Base-by-base conservation (phyloP, 2,888 invertebrate species). In the Buathra laborator region DNA sequence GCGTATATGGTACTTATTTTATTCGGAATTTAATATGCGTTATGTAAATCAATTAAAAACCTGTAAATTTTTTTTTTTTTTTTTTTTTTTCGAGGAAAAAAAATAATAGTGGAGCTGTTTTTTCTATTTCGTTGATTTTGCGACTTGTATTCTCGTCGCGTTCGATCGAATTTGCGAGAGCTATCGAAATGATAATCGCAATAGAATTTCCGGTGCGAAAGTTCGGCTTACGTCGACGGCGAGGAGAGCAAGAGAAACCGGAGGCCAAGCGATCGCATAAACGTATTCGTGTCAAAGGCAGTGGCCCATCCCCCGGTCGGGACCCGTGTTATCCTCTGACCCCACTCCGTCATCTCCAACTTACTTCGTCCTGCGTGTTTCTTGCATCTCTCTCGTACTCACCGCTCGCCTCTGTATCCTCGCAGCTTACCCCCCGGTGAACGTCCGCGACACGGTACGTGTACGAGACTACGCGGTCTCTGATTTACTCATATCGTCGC, bases 321-420 rank as follows among this genome's bases (percentile, higher is more conserved):
- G 92, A 93, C 92, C 92, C 92, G 89, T 89, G 92, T 93, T 93
- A 93, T 92, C 92, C 93, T 92, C 88, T 92, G 93, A 92, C 93
- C 93, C 90, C 89, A 89, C 92, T 91, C 92, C 90, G 90, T 91
- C 92, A 90, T 93, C 92, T 90, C 89, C 86, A 91, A 92, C 92
- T 92, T 93, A 91, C 89, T 90, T 92, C 89, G 89, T 86, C 90
- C 90, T 87, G 85, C 85, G 66, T 81, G 75, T 85, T 81, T 66
- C 59, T 51, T 16, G 76, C 37, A 9, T 37, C 43, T 16, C 16
- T 66, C 64, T 66, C 66, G 37, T 53, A n/a, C 10, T 37, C 12
- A 19, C 37, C 24, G 32, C 37, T 48, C 74, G 70, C 48, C 72
- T 59, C 44, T 59, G 72, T 24, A 29, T 43, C n/a, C 72, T 74